A percentile compares a stretch with the other conserved stretches of the same genome.
Conservation (phyloP, 2,888 invertebrate genomes). For the Andrena haemorrhoa region DNA sequence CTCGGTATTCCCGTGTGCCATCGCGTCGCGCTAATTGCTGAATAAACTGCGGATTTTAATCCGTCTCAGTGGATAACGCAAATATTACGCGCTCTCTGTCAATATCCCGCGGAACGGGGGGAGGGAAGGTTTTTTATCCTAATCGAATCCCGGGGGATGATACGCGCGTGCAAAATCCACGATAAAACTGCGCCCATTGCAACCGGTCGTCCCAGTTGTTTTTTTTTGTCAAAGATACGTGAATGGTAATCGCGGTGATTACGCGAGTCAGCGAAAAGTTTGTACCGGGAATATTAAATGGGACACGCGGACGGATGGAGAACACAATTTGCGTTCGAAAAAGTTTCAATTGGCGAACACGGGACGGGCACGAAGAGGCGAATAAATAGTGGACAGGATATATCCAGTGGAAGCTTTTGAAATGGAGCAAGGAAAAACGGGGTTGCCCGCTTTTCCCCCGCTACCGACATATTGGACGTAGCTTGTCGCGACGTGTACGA, state of each 20-base stretch:
- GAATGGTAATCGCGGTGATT: neutral
- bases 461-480: neutral
- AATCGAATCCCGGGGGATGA: constrained; percentile 7
- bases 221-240: neutral
- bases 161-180: neutral
- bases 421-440: constrained; percentile 11
- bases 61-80: neutral
- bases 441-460: neutral
- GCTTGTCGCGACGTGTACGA: too few species aligned
- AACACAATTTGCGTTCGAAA: constrained; percentile 25
- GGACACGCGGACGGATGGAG: neutral
- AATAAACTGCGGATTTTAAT: neutral
- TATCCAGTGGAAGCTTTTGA: neutral
- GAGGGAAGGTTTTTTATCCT: neutral
- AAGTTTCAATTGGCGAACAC: neutral
- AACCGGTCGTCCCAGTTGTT: neutral
- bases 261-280: constrained; percentile 11
- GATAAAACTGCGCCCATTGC: too few species aligned
- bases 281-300: constrained; percentile 28
- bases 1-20: neutral
- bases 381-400: constrained; percentile 24
- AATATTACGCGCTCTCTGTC: too few species aligned
- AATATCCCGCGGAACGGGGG: neutral
- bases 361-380: neutral
- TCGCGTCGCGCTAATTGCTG: neutral